Evolutionary conservation across 2,113 vertebrate genomes (phyloP).

Genomic region (Hiodon alosoides): DNA sequence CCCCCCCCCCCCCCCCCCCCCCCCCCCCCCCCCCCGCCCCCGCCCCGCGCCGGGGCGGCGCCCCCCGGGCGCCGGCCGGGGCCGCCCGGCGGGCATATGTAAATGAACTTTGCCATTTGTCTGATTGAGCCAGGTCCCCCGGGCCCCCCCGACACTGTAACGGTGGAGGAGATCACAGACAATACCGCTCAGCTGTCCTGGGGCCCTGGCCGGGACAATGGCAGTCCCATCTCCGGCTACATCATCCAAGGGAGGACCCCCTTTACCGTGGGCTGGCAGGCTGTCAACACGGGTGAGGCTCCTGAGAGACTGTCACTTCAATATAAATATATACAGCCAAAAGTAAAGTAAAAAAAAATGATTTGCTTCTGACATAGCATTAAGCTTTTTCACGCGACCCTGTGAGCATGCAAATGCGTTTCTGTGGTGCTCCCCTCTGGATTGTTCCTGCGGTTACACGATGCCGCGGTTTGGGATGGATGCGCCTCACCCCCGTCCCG

Average conservation of each 20-base stretch:
- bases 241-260: conserved; percentile 80
- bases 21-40: no score
- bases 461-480: no score
- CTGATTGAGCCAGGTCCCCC: conserved; percentile 73
- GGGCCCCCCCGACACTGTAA: conserved; percentile 75
- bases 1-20: no score
- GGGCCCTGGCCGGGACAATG: conserved; percentile 82
- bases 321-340: not conserved
- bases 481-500: not conserved
- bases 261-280: conserved; percentile 92
- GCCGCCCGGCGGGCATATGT: not conserved
- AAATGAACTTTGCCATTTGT: conserved; percentile 29
- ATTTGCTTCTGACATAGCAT: no score
- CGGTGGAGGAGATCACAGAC: conserved; percentile 86
- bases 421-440: no score
- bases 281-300: conserved; percentile 78
- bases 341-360: not conserved
- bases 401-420: no score
- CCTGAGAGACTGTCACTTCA: not conserved
- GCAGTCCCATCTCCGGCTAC: conserved; percentile 84
- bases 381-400: no score
- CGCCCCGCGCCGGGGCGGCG: not conserved
- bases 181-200: conserved; percentile 87
- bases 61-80: no score
- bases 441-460: not conserved